phyloP scores from a whole-genome alignment of 1,140 invertebrate genomes.

The Trissolcus basalis region DNA sequence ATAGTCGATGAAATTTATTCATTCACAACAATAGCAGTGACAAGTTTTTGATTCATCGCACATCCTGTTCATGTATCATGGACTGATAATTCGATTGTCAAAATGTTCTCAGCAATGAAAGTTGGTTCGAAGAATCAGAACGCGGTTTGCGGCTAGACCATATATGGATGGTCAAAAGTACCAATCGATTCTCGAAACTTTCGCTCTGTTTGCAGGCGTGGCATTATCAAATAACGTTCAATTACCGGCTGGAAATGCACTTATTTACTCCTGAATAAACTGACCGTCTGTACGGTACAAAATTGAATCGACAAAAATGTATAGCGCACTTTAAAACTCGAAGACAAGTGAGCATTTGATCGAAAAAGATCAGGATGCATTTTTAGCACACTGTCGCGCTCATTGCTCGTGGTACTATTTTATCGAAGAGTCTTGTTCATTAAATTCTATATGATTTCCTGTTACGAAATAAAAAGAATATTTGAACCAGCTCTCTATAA shows the following conservation, averaged over 20 bases:
- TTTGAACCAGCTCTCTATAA: no score
- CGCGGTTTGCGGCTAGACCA: slow-evolving; percentile 48
- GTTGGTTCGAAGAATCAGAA: slow-evolving; percentile 13
- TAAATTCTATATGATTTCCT: no score
- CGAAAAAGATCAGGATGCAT: background rate
- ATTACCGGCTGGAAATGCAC: slow-evolving; percentile 14
- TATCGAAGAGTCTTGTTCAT: no score
- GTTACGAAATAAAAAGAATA: no score
- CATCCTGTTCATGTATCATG: slow-evolving; percentile 51
- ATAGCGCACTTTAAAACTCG: no score
- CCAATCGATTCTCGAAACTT: slow-evolving; percentile 40
- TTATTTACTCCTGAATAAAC: background rate
- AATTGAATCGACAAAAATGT: no score
- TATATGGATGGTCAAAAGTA: slow-evolving; percentile 43
- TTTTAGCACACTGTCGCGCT: no score
- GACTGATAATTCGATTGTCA: slow-evolving; percentile 48
- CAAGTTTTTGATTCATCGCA: slow-evolving; percentile 29
- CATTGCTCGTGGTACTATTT: no score
- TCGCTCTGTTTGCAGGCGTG: slow-evolving; percentile 5
- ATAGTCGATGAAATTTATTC: no score
- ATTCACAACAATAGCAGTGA: no score
- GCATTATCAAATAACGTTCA: slow-evolving; percentile 20
- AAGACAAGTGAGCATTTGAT: background rate
- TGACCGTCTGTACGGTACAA: no score
- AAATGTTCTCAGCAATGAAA: slow-evolving; percentile 28